A percentile compares a stretch with the other conserved stretches of the same genome.
phyloP scores from a whole-genome alignment of 2,888 invertebrate species.

The Steromphala cineraria region DNA sequence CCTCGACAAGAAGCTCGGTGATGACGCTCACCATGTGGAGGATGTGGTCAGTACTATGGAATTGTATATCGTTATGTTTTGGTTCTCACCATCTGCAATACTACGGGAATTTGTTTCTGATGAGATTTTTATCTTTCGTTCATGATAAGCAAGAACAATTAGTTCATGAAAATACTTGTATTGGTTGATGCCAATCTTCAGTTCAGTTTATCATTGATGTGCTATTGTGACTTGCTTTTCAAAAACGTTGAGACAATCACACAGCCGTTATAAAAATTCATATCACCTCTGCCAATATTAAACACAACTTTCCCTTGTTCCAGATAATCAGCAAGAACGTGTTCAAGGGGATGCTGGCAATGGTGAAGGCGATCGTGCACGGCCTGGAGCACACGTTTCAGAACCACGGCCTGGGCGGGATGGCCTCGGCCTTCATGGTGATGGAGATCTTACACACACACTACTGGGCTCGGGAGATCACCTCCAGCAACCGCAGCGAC shows the following conservation, averaged over 20 bases:
- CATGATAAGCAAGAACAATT: too few species aligned
- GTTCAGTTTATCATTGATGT: too few species aligned
- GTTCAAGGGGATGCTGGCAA: constrained; percentile 97
- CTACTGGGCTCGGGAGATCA: constrained; percentile 78
- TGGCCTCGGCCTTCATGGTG: constrained; percentile 94
- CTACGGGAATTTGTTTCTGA: too few species aligned
- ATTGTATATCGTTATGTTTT: too few species aligned
- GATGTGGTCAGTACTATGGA: constrained; percentile 87
- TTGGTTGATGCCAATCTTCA: too few species aligned
- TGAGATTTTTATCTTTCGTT: too few species aligned
- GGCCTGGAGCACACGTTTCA: constrained; percentile 94
- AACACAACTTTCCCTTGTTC: constrained; percentile 15
- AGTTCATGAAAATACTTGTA: too few species aligned
- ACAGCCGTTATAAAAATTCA: too few species aligned
- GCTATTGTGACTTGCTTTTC: too few species aligned
- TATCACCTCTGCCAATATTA: too few species aligned
- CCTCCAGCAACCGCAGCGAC: constrained; percentile 68
- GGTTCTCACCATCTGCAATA: too few species aligned
- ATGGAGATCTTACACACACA: constrained; percentile 99
- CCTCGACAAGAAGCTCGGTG: constrained; percentile 88
- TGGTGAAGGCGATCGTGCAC: constrained; percentile 90
- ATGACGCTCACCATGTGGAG: constrained; percentile 90
- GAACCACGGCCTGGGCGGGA: constrained; percentile 96
- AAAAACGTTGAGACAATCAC: too few species aligned
- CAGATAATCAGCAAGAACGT: constrained; percentile 85